Evolutionary conservation across 1,140 invertebrate species (phyloP).

Genomic region (Amphibalanus amphitrite): DNA sequence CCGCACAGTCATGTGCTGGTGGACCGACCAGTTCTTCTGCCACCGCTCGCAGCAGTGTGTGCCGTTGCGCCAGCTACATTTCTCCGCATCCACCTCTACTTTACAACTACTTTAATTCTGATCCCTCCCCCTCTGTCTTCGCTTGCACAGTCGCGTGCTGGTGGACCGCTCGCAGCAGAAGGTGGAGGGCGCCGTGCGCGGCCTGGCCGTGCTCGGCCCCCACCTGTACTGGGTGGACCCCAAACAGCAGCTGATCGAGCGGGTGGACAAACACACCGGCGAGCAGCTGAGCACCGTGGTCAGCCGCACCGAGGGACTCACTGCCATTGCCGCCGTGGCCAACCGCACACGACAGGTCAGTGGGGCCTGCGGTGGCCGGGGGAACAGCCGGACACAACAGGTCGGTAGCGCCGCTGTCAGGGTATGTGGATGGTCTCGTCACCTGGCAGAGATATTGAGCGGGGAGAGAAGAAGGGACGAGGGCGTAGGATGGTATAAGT

Average conservation of each 20-base stretch:
- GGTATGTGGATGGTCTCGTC: no score
- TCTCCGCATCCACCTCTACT: no score
- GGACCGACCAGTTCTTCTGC: conserved; percentile 50
- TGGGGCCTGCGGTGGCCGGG: no score
- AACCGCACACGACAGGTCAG: conserved; percentile 12
- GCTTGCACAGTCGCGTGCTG: conserved; percentile 19
- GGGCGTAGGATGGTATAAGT: no score
- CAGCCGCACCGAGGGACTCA: conserved; percentile 24
- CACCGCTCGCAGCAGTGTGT: conserved; percentile 49
- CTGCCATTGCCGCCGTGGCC: conserved; percentile 28
- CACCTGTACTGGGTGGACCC: conserved; percentile 70
- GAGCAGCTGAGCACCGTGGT: conserved; percentile 29
- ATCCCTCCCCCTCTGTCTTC: no score
- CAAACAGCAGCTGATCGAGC: conserved; percentile 41
- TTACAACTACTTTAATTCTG: no score
- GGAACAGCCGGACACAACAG: no score
- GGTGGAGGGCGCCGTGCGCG: conserved; percentile 27
- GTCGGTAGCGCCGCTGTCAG: no score
- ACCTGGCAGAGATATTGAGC: no score
- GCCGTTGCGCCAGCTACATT: conserved; percentile 36
- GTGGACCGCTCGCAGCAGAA: conserved; percentile 20
- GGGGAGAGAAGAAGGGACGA: no score
- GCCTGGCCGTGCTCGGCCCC: conserved; percentile 42
- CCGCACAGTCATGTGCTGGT: conserved; percentile 18
- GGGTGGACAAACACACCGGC: conserved; percentile 42